Evolutionary conservation across 2,113 vertebrate genomes (phyloP).

Genomic region (Blennius ocellaris): DNA sequence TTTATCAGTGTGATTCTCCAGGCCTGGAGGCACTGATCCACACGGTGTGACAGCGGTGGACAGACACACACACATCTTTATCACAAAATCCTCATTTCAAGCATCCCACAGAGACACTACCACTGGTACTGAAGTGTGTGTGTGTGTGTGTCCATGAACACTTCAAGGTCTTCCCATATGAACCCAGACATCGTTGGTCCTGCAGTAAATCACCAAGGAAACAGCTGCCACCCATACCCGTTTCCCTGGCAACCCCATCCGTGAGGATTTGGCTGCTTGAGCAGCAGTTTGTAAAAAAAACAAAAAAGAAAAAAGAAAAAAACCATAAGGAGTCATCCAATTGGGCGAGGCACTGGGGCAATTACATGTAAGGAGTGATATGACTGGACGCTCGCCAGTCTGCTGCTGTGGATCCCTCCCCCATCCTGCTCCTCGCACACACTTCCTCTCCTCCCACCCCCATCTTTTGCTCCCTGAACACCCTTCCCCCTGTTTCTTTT

Average conservation of each 20-base stretch:
- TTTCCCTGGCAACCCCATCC: slow-evolving; percentile 79
- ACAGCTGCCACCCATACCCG: slow-evolving; percentile 78
- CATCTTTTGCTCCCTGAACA: slow-evolving; percentile 21
- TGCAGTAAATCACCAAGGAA: slow-evolving; percentile 80
- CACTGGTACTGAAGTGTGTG: neutral
- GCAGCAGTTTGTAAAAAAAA: slow-evolving; percentile 32
- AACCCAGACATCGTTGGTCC: slow-evolving; percentile 60
- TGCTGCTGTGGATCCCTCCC: slow-evolving; percentile 26
- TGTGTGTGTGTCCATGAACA: slow-evolving; percentile 12
- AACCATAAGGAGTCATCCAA: slow-evolving; percentile 60
- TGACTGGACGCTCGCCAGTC: slow-evolving; percentile 64
- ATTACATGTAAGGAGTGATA: slow-evolving; percentile 55
- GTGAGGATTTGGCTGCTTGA: slow-evolving; percentile 55
- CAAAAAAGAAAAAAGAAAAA: slow-evolving; percentile 5
- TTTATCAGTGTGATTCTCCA: no score
- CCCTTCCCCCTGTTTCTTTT: slow-evolving; percentile 24
- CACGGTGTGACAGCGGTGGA: neutral
- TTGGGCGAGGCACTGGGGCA: slow-evolving; percentile 50
- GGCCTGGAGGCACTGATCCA: neutral
- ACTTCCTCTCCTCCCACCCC: slow-evolving; percentile 11
- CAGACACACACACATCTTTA: neutral
- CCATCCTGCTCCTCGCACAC: slow-evolving; percentile 15
- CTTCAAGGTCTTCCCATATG: slow-evolving; percentile 38
- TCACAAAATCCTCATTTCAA: neutral
- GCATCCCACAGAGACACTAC: neutral